Base-by-base conservation (phyloP, 2,888 invertebrate species). In the Hyppa rectilinea region DNA sequence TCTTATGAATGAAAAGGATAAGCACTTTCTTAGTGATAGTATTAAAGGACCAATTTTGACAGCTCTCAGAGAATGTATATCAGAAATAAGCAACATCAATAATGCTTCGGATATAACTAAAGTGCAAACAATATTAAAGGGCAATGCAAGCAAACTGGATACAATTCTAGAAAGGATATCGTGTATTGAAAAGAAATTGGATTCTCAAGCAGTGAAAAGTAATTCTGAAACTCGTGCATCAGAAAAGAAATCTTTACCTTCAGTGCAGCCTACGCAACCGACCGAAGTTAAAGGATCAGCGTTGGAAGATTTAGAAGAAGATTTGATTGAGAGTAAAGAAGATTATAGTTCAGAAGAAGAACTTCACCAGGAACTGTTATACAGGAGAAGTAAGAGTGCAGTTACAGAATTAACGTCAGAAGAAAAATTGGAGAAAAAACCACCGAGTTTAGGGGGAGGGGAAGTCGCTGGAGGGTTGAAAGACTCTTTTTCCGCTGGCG, bases 1-100 rank as follows among this genome's bases (percentile, higher is more conserved):
- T 80, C 87, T 95, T 36, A 95, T 95, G 94, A 93, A 93, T 64
- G 92, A 93, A 20, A 87, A 86, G 74, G 95, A 95, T 49, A 95
- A 92, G 81, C 85, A 88, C 60, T 75, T 87, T 45, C 89, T 96
- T 38, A 90, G 87, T 74, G 93, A 95, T 66, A 92, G 89, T 75
- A 91, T 95, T 72, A 90, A 87, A 81, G 82, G 83, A 29, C 95
- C 95, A 2, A 85, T 95, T n/a, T 71, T 94, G 49, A 88, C 89
- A 23, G 89, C 93, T 26, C 87, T 95, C 7, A 92, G 86, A 80
- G 91, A 95, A 53, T 93, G 92, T 74, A 83, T 95, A 43, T 70
- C 82, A 55, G 90, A 92, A 83, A 75, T 91, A 29, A 89, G 86
- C 59, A 88, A 88, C 62, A 85, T 87, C 49, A 85, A 83, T 23